Conservation (phyloP, 2,113 vertebrate species). For the Gyps fulvus region DNA sequence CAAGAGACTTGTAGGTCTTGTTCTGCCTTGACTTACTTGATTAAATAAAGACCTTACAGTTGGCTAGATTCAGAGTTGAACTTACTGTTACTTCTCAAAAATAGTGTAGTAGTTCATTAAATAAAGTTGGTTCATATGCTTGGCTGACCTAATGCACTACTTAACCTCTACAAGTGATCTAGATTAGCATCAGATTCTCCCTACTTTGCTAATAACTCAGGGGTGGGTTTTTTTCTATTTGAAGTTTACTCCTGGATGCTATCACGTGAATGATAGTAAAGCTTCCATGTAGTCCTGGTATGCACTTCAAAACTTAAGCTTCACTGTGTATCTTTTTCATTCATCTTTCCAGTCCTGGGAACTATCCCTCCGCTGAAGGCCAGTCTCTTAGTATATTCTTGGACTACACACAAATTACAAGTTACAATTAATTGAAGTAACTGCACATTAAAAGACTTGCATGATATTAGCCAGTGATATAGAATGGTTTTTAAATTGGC, state of each 20-base stretch:
- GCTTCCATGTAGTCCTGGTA: background rate
- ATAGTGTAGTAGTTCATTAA: background rate
- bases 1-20: background rate
- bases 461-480: background rate
- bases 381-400: background rate
- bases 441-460: background rate
- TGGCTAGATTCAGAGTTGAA: background rate
- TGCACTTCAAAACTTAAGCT: background rate
- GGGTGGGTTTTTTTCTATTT: background rate
- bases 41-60: background rate
- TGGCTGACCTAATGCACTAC: background rate
- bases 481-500: background rate
- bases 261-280: background rate
- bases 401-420: background rate
- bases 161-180: background rate
- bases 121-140: background rate
- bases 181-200: background rate
- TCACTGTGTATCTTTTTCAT: background rate
- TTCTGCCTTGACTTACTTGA: background rate
- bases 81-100: background rate
- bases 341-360: background rate
- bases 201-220: background rate
- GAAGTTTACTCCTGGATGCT: background rate
- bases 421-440: background rate
- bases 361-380: background rate